phyloP scores from a whole-genome alignment of 2,888 invertebrate genomes.

The Chydorus sphaericus region DNA sequence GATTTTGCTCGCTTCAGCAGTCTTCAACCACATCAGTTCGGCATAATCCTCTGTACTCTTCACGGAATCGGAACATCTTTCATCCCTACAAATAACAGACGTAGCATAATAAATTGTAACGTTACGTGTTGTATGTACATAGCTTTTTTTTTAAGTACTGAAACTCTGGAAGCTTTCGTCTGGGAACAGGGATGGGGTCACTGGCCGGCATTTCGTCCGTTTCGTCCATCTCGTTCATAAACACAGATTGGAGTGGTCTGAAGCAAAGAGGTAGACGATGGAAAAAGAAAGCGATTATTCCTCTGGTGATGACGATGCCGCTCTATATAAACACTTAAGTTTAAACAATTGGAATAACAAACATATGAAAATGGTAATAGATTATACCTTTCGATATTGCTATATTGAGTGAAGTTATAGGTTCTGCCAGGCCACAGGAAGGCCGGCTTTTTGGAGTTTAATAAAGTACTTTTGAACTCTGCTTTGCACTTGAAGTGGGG shows the following conservation, averaged over 20 bases:
- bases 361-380: not conserved
- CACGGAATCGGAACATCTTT: conserved; percentile 26
- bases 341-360: not conserved
- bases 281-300: conserved; percentile 37
- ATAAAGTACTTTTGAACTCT: conserved; percentile 84
- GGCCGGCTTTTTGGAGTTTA: conserved; percentile 66
- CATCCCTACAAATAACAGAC: conserved; percentile 24
- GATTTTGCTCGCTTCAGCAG: conserved; percentile 24
- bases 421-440: conserved; percentile 56
- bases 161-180: conserved; percentile 2
- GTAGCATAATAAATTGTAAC: no score
- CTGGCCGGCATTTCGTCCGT: not conserved
- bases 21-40: conserved; percentile 26
- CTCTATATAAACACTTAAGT: conserved; percentile 24
- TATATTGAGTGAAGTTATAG: conserved; percentile 21
- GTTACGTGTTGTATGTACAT: no score
- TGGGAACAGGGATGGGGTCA: not conserved
- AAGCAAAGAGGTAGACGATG: conserved; percentile 71
- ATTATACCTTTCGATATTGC: conserved; percentile 9
- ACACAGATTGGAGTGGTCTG: conserved; percentile 61
- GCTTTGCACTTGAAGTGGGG: conserved; percentile 71
- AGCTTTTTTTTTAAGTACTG: not conserved
- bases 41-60: conserved; percentile 25
- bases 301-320: conserved; percentile 30
- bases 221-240: conserved; percentile 49